phyloP scores from a whole-genome alignment of 2,797 vertebrate species.

The Menidia menidia region DNA sequence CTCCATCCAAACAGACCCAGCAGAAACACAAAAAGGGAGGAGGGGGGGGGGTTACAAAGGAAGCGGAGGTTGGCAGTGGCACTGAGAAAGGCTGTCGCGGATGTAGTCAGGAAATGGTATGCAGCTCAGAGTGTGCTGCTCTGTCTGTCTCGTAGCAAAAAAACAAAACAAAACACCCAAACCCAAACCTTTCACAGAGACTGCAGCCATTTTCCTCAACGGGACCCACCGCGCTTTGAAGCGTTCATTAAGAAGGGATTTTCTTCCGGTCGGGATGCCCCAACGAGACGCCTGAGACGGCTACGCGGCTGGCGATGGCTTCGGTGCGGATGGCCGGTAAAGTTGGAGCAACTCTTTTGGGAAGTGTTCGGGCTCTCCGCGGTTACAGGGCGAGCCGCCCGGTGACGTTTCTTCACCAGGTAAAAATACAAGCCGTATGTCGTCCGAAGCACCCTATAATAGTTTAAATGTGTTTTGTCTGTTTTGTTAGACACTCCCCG shows the following conservation, averaged over 20 bases:
- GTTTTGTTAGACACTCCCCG: too few species aligned
- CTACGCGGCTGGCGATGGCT: conserved; percentile 58
- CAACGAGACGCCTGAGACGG: conserved; percentile 2
- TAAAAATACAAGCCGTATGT: not conserved
- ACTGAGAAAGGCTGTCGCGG: not conserved
- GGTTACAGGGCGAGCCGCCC: conserved; percentile 10
- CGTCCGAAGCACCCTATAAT: too few species aligned
- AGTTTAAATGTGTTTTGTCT: too few species aligned
- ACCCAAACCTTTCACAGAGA: not conserved
- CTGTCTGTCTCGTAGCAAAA: conserved; percentile 34
- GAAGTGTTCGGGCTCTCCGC: conserved; percentile 56
- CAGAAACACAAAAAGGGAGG: not conserved
- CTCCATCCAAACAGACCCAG: not conserved
- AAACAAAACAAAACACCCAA: too few species aligned
- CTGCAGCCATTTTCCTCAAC: not conserved
- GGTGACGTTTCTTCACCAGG: conserved; percentile 53
- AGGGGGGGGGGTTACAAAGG: not conserved
- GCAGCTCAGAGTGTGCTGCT: conserved; percentile 40
- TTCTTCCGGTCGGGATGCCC: conserved; percentile 42
- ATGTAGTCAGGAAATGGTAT: conserved; percentile 47
- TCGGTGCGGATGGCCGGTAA: conserved; percentile 64
- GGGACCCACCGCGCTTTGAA: not conserved
- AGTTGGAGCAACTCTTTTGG: conserved; percentile 72
- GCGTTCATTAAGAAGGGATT: not conserved
- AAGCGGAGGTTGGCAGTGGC: conserved; percentile 1